A percentile compares a stretch with the other conserved stretches of the same genome.
These are phyloP conservation scores for Radopholus similis DNA, from an alignment of 1,140 invertebrate species.

Conservation along the genomic window DNA sequence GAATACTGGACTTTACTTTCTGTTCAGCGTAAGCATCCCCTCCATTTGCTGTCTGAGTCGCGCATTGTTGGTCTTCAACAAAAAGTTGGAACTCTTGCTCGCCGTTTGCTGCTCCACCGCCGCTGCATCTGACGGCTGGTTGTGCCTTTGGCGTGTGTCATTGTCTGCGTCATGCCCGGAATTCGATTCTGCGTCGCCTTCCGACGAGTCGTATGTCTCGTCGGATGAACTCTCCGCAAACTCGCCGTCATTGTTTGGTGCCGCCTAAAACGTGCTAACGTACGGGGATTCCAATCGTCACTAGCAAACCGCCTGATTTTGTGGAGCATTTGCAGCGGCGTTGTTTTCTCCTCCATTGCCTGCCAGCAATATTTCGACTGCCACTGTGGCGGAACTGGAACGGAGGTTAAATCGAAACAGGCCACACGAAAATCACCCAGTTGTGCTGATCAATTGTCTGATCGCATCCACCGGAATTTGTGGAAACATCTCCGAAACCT, in stretches of 20 bases:
- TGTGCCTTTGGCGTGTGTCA: neutral
- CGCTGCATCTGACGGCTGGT: neutral
- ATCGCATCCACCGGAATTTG: constrained; percentile 31
- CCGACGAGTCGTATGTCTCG: neutral
- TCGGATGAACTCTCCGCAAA: neutral
- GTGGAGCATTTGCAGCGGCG: constrained; percentile 1
- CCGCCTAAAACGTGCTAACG: neutral
- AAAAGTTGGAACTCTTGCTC: neutral
- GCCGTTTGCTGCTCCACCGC: neutral
- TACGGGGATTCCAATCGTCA: neutral
- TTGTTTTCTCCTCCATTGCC: constrained; percentile 4
- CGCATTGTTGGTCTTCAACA: neutral
- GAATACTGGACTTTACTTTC: constrained; percentile 8
- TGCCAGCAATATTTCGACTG: constrained; percentile 27
- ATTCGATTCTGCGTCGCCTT: neutral
- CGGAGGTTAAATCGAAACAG: neutral
- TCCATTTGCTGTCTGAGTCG: constrained; percentile 17
- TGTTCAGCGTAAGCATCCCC: constrained; percentile 21
- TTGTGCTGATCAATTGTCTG: constrained; percentile 16
- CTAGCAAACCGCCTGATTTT: too few relatives aligned
- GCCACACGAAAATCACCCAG: neutral
- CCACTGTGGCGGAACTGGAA: constrained; percentile 6
- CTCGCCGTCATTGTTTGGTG: neutral
- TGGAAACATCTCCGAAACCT: constrained; percentile 41
- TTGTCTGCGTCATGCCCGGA: neutral